Percentiles rank a stretch among this genome's conserved stretches.
phyloP scores from a whole-genome alignment of 2,113 vertebrate species.

The Ceratotherium simum region DNA sequence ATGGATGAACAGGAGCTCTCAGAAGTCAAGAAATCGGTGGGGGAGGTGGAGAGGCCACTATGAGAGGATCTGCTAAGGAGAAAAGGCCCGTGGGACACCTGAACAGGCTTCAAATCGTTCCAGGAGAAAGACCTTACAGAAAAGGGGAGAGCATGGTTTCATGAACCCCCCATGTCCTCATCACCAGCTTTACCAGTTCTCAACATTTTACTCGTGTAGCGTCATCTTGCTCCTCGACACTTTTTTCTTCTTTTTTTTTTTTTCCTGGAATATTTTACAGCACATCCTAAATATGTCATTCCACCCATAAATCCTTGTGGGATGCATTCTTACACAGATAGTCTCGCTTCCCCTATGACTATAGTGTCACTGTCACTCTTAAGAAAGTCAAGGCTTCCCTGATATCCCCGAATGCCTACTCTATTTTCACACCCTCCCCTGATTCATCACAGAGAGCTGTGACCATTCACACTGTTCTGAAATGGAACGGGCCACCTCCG shows the following conservation, averaged over 20 bases:
- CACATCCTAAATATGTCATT: not conserved
- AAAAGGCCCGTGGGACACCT: not conserved
- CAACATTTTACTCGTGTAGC: not conserved
- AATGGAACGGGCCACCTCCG: accelerated
- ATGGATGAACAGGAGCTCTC: not conserved
- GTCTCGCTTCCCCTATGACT: not conserved
- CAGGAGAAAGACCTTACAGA: not conserved
- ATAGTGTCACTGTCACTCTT: not conserved
- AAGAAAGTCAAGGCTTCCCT: not conserved
- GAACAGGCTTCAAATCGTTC: not conserved
- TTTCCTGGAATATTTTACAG: not conserved
- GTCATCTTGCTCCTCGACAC: not conserved
- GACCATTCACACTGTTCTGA: accelerated
- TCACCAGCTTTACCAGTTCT: not conserved
- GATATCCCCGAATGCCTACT: not conserved
- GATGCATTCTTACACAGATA: not conserved
- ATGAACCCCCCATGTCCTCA: not conserved
- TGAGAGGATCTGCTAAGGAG: not conserved
- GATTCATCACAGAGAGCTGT: not conserved
- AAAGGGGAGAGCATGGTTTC: too few species aligned
- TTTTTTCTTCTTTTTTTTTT: not conserved
- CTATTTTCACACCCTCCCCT: not conserved
- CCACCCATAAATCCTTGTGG: too few species aligned
- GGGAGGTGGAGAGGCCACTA: not conserved
- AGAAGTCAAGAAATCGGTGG: not conserved